A percentile compares a stretch with the other conserved stretches of the same genome.
Conservation (phyloP, 2,113 vertebrate species). For the Scytalopus superciliaris region DNA sequence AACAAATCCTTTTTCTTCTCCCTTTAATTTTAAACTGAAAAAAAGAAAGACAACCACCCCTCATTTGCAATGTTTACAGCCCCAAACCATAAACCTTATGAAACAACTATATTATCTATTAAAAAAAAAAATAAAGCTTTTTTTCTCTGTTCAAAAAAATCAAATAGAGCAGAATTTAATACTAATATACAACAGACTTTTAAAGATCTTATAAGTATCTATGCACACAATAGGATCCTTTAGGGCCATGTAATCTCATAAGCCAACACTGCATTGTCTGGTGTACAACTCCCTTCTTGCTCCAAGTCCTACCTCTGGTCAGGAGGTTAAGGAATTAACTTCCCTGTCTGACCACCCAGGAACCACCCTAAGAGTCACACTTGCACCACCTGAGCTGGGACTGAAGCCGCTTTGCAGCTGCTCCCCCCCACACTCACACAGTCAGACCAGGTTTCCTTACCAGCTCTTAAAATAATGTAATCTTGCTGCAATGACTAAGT, state of each 20-base stretch:
- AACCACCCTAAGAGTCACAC: background rate
- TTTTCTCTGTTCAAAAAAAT: background rate
- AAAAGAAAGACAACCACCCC: fast-evolving
- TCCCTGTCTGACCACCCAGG: background rate
- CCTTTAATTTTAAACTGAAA: background rate
- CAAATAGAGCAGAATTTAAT: background rate
- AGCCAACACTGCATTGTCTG: background rate
- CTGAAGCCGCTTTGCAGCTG: fast-evolving
- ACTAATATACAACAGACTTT: background rate
- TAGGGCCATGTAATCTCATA: background rate
- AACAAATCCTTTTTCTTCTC: background rate
- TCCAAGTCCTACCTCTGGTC: background rate
- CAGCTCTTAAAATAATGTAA: background rate
- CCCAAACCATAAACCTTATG: background rate
- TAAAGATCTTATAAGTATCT: background rate
- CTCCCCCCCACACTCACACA: background rate
- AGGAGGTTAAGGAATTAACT: background rate
- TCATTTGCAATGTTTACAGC: background rate
- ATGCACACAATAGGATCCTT: background rate
- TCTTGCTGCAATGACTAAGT: background rate
- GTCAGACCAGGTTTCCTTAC: background rate
- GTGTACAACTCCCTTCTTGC: background rate
- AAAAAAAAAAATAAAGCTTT: background rate
- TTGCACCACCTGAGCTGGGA: background rate
- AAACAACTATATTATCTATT: background rate